phyloP scores from a whole-genome alignment of 2,113 vertebrate species.

The Formicarius rufipectus region DNA sequence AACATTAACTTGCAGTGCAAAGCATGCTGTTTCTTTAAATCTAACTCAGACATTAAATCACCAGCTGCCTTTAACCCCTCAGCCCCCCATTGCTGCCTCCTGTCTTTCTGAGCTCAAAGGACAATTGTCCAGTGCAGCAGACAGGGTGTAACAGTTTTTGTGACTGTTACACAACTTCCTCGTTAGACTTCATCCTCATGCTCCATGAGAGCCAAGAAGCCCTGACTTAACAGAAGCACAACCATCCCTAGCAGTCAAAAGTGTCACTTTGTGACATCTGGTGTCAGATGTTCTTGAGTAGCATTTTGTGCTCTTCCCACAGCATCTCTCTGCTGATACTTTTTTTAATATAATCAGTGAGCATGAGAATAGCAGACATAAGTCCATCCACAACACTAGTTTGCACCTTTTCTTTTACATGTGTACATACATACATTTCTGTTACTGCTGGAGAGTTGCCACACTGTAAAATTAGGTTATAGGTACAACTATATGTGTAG shows the following conservation, averaged over 20 bases:
- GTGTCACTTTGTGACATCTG: background rate
- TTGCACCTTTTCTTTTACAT: background rate
- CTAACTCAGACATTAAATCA: constrained; percentile 31
- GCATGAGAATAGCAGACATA: background rate
- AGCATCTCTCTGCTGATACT: background rate
- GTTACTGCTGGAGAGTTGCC: background rate
- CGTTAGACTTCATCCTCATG: background rate
- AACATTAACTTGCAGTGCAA: constrained; percentile 43
- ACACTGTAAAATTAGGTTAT: background rate
- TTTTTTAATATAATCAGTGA: background rate
- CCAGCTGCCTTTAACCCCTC: constrained; percentile 25
- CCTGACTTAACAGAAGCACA: background rate
- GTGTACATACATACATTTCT: background rate
- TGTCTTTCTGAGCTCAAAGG: background rate
- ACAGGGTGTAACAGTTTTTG: background rate
- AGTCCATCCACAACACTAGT: background rate
- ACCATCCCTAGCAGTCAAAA: background rate
- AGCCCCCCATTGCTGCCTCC: background rate
- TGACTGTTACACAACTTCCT: background rate
- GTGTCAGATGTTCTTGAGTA: background rate
- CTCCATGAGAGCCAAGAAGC: background rate
- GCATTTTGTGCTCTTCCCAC: background rate
- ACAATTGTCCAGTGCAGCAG: background rate
- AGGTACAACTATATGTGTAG: background rate
- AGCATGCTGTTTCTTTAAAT: constrained; percentile 2